Base-by-base conservation (phyloP, 92 coral and sea anemone species). In the Actinostola sp. region DNA sequence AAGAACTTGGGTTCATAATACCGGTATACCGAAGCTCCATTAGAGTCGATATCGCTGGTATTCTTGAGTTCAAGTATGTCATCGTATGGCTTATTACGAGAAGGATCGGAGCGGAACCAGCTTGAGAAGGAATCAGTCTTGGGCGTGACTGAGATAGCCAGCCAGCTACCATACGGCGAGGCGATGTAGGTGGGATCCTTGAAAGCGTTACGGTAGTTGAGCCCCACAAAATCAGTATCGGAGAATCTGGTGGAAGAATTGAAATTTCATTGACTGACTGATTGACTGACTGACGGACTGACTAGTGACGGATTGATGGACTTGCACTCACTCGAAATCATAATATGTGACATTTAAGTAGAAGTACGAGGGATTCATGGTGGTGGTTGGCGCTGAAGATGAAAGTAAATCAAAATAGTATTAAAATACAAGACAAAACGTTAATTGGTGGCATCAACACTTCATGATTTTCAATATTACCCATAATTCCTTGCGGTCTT, bases 161-260 rank as follows among this genome's bases (percentile, higher is more conserved):
- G 59, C 98, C 98, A 93, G 76, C 97, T 91, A 20, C 92, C 98
- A 59, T 71, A 93, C 7, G 98, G 98, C 45, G 97, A 91, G 45
- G 86, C 87, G 3, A 93, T 73, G 80, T 90, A 93, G 26, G 52
- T 78, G 14, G 97, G 97, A 43, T 79, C 65, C 65, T 50, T 73
- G 71, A 66, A 84, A n/a, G 63, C 60, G 2, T 75, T 61, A 36
- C 49, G 77, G 56, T 84, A 86, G n/a, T 74, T 75, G 53, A 85
- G 38, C 20, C 93, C 90, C 64, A 81, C 88, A 39, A 93, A 93
- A 61, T 93, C 98, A 27, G 41, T 48, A 43, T 93, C 88, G 29
- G 98, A 88, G 28, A 42, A 79, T 61, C 98, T 93, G 75, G 42
- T 12, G 29, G 16, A 57, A 8, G n/a, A 29, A 25, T 58, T 55